Conservation (phyloP, 2,888 invertebrate species). For the Corbicula japonica region DNA sequence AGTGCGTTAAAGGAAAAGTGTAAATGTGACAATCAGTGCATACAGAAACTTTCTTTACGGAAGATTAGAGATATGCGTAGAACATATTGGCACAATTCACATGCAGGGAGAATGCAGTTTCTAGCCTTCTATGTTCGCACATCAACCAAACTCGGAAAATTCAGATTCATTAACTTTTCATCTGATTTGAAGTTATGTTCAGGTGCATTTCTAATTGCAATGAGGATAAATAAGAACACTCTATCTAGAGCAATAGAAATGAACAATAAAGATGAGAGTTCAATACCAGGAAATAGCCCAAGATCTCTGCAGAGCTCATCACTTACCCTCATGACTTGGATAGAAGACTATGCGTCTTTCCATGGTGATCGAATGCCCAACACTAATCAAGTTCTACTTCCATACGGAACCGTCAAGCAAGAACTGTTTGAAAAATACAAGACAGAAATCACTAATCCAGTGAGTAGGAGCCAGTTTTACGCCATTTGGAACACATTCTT, state of each 20-base stretch:
- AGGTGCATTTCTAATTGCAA: neutral
- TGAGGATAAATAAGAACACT: constrained; percentile 8
- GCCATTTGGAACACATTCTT: neutral
- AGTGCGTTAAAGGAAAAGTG: too few species aligned
- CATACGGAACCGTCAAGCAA: neutral
- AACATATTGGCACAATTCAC: too few species aligned
- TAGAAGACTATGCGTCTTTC: neutral
- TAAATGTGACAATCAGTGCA: too few species aligned
- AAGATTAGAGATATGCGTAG: too few species aligned
- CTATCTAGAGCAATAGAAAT: neutral
- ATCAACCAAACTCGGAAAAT: constrained; percentile 5
- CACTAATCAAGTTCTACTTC: neutral
- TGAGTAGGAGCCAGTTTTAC: constrained; percentile 1
- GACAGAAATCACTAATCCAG: constrained; percentile 2
- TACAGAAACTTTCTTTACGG: too few species aligned
- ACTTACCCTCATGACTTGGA: neutral
- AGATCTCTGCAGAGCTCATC: neutral
- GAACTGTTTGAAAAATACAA: constrained; percentile 4
- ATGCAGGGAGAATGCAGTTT: too few species aligned
- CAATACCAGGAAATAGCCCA: neutral
- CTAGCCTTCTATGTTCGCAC: too few species aligned
- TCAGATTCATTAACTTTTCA: neutral
- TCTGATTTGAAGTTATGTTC: neutral
- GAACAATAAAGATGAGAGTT: neutral
- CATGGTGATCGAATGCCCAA: constrained; percentile 10